Evolutionary conservation across 2,113 vertebrate genomes (phyloP).

Genomic region (Cervus canadensis): DNA sequence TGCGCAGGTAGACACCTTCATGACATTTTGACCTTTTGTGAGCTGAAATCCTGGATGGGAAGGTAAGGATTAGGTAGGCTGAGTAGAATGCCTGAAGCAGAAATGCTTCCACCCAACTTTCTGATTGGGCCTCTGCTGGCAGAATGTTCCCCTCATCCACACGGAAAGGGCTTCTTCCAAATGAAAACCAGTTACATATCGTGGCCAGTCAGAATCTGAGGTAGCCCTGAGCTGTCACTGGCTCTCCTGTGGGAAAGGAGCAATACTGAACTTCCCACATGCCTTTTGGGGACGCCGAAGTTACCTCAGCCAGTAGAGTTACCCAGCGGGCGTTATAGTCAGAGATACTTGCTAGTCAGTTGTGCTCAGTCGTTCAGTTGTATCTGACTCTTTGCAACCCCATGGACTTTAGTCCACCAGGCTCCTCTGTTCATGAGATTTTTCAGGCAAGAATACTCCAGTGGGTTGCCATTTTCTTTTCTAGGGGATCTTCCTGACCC

Average conservation of each 20-base stretch:
- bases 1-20: background rate
- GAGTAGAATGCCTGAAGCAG: background rate
- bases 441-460: background rate
- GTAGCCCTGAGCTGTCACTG: too few species aligned
- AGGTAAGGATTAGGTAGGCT: too few species aligned
- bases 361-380: background rate
- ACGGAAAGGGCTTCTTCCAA: background rate
- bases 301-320: background rate
- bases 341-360: background rate
- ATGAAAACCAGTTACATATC: background rate
- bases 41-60: background rate
- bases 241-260: background rate
- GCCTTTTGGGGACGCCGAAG: background rate
- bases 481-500: background rate
- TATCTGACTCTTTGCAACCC: background rate
- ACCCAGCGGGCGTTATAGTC: background rate
- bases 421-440: background rate
- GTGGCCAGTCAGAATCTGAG: background rate
- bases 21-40: background rate
- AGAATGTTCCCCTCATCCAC: background rate
- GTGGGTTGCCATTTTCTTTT: background rate
- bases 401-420: background rate
- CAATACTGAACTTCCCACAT: background rate
- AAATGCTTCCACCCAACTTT: background rate
- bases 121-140: background rate